A percentile compares a stretch with the other conserved stretches of the same genome.
phyloP scores from a whole-genome alignment of 1,140 invertebrate species.

The Schlechtendalia chinensis region DNA sequence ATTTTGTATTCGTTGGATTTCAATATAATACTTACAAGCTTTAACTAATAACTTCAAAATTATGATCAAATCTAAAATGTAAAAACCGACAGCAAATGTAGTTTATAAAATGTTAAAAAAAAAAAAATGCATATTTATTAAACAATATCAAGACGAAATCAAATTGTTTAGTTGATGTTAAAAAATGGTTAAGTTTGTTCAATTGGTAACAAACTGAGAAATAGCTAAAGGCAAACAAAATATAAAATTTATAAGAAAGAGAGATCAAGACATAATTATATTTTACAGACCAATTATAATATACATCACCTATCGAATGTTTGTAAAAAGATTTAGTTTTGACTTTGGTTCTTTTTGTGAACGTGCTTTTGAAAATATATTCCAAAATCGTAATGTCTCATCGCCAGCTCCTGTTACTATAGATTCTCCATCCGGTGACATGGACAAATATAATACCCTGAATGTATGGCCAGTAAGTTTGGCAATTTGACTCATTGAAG shows the following conservation, averaged over 20 bases:
- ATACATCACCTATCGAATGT: conserved; percentile 42
- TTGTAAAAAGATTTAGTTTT: conserved; percentile 50
- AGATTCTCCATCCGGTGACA: conserved; percentile 98
- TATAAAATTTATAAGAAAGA: conserved; percentile 48
- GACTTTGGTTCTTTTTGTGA: conserved; percentile 58
- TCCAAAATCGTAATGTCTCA: conserved; percentile 98
- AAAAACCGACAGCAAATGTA: conserved; percentile 8
- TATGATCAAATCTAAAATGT: conserved; percentile 3
- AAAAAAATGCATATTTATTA: background rate
- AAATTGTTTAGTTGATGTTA: conserved; percentile 26
- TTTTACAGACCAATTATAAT: conserved; percentile 20
- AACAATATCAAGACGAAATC: conserved; percentile 21
- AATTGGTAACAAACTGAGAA: conserved; percentile 42
- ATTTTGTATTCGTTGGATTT: background rate
- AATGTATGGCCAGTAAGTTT: conserved; percentile 98
- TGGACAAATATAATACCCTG: conserved; percentile 92
- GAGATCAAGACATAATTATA: conserved; percentile 44
- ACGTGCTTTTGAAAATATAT: conserved; percentile 96
- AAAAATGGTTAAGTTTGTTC: conserved; percentile 47
- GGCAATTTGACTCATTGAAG: conserved; percentile 88
- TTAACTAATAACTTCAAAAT: background rate
- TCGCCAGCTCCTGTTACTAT: conserved; percentile 99
- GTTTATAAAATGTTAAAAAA: conserved; percentile 23
- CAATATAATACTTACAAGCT: background rate
- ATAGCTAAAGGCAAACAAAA: conserved; percentile 44